Evolutionary conservation across 2,797 vertebrate genomes (phyloP).

Genomic region (Sebastes matsubarae): DNA sequence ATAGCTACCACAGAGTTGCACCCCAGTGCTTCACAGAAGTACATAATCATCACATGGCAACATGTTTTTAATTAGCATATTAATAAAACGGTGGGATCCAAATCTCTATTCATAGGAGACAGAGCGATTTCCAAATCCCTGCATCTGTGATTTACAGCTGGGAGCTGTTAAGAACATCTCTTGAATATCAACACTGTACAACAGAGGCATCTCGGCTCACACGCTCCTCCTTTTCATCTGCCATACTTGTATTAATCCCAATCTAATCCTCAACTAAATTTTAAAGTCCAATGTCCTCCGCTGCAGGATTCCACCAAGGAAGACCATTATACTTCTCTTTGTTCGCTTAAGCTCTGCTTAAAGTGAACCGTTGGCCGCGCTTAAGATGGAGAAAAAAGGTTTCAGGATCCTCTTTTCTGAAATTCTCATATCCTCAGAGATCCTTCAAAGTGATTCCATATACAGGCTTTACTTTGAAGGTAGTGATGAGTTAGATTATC

Average conservation of each 20-base stretch:
- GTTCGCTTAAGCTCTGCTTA: slow-evolving; percentile 54
- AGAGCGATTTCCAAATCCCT: slow-evolving; percentile 27
- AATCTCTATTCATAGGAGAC: slow-evolving; percentile 27
- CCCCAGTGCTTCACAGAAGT: slow-evolving; percentile 4
- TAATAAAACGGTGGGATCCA: slow-evolving; percentile 29
- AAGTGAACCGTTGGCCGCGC: slow-evolving; percentile 33
- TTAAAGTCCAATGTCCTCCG: slow-evolving; percentile 45
- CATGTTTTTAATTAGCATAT: slow-evolving; percentile 48
- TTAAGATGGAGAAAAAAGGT: slow-evolving; percentile 12
- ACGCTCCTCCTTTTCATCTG: slow-evolving; percentile 29
- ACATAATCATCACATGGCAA: slow-evolving; percentile 27
- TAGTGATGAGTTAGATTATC: not conserved
- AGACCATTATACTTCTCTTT: slow-evolving; percentile 52
- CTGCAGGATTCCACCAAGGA: slow-evolving; percentile 40
- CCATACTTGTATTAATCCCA: slow-evolving; percentile 46
- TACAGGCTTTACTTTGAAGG: slow-evolving; percentile 20
- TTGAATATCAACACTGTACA: slow-evolving; percentile 62
- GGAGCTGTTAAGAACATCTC: slow-evolving; percentile 51
- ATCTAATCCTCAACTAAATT: slow-evolving; percentile 58
- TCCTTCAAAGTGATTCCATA: slow-evolving; percentile 29
- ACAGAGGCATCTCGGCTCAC: slow-evolving; percentile 43
- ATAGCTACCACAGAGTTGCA: not conserved
- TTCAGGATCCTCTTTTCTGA: slow-evolving; percentile 30
- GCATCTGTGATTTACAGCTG: slow-evolving; percentile 45
- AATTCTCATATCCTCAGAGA: slow-evolving; percentile 27